phyloP scores from a whole-genome alignment of 2,888 invertebrate species.

The Trachelus stipa region DNA sequence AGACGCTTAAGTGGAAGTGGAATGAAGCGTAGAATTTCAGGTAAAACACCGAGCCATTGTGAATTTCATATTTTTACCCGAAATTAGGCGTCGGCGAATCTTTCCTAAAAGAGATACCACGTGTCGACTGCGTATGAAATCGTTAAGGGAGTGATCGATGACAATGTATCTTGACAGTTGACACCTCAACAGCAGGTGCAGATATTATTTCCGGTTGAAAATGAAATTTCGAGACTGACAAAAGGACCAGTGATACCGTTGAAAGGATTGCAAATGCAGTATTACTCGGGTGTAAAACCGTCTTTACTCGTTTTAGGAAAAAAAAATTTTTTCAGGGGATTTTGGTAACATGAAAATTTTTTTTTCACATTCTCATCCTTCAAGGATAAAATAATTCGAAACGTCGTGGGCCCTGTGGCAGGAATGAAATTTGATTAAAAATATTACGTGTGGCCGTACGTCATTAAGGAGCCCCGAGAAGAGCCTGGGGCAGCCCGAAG shows the following conservation, averaged over 20 bases:
- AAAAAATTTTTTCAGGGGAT: neutral
- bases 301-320: neutral
- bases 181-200: no score
- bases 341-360: neutral
- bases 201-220: neutral
- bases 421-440: neutral
- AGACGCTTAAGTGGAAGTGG: neutral
- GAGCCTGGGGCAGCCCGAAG: neutral
- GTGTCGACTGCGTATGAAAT: neutral
- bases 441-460: neutral
- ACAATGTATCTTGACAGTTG: no score
- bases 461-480: neutral
- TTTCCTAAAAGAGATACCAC: neutral
- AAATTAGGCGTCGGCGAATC: neutral
- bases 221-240: neutral
- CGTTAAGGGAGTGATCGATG: neutral
- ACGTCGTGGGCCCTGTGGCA: neutral
- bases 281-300: neutral
- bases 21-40: neutral
- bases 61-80: neutral
- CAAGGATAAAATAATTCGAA: neutral
- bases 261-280: neutral
- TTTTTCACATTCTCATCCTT: neutral
- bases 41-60: neutral
- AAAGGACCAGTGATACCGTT: neutral